phyloP scores from a whole-genome alignment of 1,140 invertebrate genomes.

The Drosophila persimilis region DNA sequence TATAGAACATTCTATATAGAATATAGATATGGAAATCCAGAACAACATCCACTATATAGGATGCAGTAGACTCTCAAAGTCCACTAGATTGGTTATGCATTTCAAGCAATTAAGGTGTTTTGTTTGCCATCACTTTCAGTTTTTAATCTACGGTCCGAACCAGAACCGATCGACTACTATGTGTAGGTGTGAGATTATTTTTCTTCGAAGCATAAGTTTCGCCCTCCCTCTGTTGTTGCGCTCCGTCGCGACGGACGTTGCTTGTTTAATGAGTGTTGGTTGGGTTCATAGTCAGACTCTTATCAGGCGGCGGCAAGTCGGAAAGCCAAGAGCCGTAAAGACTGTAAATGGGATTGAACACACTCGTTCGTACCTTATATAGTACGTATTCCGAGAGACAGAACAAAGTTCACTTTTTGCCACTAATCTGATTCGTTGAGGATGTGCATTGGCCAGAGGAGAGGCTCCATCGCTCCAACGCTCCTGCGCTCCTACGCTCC shows the following conservation, averaged over 20 bases:
- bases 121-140: constrained; percentile 71
- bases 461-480: no score
- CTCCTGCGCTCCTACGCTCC: background rate
- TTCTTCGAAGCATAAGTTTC: constrained; percentile 55
- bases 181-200: constrained; percentile 74
- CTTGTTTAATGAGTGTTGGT: constrained; percentile 48
- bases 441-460: constrained; percentile 9
- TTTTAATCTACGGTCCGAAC: constrained; percentile 30
- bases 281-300: constrained; percentile 71
- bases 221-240: constrained; percentile 11
- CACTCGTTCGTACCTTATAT: constrained; percentile 37
- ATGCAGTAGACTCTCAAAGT: constrained; percentile 53
- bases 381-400: constrained; percentile 11
- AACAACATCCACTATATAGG: constrained; percentile 24
- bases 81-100: constrained; percentile 55
- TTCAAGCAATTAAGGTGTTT: constrained; percentile 50
- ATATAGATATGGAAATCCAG: constrained; percentile 19
- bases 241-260: constrained; percentile 22
- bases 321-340: no score
- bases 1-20: constrained; percentile 11
- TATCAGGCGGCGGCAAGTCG: constrained; percentile 39
- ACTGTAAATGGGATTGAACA: constrained; percentile 54
- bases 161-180: no score
- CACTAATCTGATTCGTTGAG: no score
- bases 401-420: constrained; percentile 33